Conservation (phyloP, 2,113 vertebrate species). For the Callionymus lyra region DNA sequence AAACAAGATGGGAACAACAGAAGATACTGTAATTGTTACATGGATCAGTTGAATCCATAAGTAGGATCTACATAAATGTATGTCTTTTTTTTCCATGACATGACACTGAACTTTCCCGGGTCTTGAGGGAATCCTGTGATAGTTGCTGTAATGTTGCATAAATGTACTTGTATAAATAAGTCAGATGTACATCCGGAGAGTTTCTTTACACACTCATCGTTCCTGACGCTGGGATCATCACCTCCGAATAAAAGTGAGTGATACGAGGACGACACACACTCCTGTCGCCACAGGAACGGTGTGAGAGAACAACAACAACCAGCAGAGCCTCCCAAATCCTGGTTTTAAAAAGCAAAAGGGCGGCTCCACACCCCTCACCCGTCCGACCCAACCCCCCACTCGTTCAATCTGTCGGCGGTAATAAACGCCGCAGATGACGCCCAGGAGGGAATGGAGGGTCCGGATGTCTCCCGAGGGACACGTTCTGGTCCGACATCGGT, state of each 20-base stretch:
- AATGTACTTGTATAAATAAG: conserved; percentile 4
- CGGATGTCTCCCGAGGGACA: too few relatives aligned
- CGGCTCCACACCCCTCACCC: conserved; percentile 19
- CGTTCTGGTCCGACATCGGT: too few relatives aligned
- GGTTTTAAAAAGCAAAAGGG: conserved; percentile 26
- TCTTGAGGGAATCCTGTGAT: conserved; percentile 11
- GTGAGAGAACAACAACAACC: conserved; percentile 49
- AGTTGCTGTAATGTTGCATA: conserved; percentile 15
- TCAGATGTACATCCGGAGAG: conserved; percentile 22
- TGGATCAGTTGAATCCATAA: too few relatives aligned
- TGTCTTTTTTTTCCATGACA: background rate
- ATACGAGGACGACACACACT: conserved; percentile 34
- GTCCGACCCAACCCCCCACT: conserved; percentile 14
- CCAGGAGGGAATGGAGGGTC: conserved; percentile 25
- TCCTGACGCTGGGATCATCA: conserved; percentile 38
- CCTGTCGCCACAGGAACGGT: conserved; percentile 12
- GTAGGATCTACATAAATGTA: too few relatives aligned
- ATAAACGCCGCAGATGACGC: conserved; percentile 46
- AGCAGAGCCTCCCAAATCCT: conserved; percentile 37
- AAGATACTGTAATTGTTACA: too few relatives aligned
- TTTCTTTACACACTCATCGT: conserved; percentile 25
- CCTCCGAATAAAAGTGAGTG: conserved; percentile 37
- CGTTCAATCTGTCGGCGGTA: conserved; percentile 36
- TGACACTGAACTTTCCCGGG: conserved; percentile 14
- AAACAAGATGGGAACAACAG: too few relatives aligned